Evolutionary conservation across 53 echinoderm and acorn worm genomes (phyloP).

Genomic region (Luidia sarsii): DNA sequence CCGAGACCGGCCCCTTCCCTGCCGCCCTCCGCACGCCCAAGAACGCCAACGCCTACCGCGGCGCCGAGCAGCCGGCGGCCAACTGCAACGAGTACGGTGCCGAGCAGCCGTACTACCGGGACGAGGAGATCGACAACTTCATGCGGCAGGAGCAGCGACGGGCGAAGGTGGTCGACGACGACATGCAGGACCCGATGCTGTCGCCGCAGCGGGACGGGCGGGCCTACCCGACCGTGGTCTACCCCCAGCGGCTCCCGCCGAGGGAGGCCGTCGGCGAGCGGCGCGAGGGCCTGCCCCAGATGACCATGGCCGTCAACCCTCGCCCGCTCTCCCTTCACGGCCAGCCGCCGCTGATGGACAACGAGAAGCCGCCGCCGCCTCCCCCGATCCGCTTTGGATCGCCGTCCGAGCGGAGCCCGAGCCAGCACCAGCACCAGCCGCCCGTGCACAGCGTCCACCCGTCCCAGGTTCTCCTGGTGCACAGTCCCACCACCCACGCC

Average conservation of each 20-base stretch:
- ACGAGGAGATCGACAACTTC: constrained; percentile 92
- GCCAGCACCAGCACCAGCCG: constrained; percentile 31
- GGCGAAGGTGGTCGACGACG: constrained; percentile 27
- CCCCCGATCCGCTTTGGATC: constrained; percentile 35
- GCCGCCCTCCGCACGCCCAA: constrained; percentile 36
- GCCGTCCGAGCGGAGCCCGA: constrained; percentile 24
- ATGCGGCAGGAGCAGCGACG: constrained; percentile 79
- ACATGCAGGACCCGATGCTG: constrained; percentile 48
- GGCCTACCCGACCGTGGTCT: background rate
- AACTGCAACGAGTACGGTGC: constrained; percentile 65
- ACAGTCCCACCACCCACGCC: background rate
- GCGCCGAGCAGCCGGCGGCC: constrained; percentile 18
- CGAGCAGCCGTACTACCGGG: constrained; percentile 81
- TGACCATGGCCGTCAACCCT: constrained; percentile 30
- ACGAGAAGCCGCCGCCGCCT: constrained; percentile 24
- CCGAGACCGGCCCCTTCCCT: constrained; percentile 23
- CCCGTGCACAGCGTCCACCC: constrained; percentile 50
- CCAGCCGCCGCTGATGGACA: constrained; percentile 23
- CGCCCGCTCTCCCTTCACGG: constrained; percentile 12
- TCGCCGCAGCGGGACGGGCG: constrained; percentile 41
- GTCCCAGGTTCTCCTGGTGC: constrained; percentile 22
- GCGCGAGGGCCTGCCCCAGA: constrained; percentile 2
- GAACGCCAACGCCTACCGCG: constrained; percentile 27
- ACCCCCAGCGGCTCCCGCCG: too few relatives aligned
- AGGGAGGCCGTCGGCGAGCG: constrained; percentile 22